Conservation (phyloP, 2,113 vertebrate species). For the Alethe castanea region DNA sequence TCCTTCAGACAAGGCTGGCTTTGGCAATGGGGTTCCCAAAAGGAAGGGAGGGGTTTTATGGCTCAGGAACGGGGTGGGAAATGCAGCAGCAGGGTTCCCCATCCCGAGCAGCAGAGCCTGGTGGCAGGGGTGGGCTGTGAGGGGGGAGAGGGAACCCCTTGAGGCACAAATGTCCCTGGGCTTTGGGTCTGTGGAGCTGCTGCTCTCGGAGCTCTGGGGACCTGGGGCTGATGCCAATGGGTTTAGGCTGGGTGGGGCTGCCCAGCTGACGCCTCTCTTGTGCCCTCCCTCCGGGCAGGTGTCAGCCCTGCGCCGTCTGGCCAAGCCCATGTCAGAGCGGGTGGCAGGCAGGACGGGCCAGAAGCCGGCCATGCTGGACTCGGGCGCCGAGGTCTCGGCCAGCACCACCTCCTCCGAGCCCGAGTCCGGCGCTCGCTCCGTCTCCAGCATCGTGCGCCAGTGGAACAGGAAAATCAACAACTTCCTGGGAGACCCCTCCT, state of each 20-base stretch:
- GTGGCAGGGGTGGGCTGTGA: accelerated
- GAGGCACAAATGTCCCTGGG: neutral
- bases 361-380: constrained; percentile 77
- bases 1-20: neutral
- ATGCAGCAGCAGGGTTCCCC: neutral
- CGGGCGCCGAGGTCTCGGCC: constrained; percentile 85
- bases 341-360: constrained; percentile 78
- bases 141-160: neutral
- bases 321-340: constrained; percentile 92
- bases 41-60: neutral
- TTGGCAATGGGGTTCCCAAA: neutral
- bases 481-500: constrained; percentile 79
- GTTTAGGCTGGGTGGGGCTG: neutral
- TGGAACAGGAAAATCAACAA: constrained; percentile 93
- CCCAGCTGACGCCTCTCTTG: neutral
- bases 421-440: constrained; percentile 77
- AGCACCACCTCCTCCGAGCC: constrained; percentile 89
- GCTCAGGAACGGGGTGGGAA: neutral
- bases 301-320: constrained; percentile 86
- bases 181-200: neutral
- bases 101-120: neutral
- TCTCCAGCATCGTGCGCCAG: constrained; percentile 92
- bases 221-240: accelerated
- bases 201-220: accelerated
- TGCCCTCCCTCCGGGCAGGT: constrained; percentile 61